Evolutionary conservation across 2,113 vertebrate genomes (phyloP), one percentile per base, ranked within the genome.

Genomic region (Pelmatolapia mariae): DNA sequence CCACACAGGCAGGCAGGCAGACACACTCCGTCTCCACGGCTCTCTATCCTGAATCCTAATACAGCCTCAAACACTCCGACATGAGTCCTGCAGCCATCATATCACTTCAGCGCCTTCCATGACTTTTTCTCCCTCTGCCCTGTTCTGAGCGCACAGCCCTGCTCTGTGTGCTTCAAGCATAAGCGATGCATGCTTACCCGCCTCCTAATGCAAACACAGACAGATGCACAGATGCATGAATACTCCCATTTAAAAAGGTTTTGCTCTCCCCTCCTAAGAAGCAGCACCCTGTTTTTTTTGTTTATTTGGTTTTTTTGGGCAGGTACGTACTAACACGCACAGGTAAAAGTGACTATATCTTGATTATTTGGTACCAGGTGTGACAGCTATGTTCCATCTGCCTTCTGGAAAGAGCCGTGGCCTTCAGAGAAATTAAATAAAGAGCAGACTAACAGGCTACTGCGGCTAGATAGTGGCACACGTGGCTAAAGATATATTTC

Each of bases 31-130:
- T 87, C 89, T 89, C 63, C 38, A 18, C 85, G 1, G 84, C 88
- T 56, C 59, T 47, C 81, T 12, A 26, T 24, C 63, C 81, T 83
- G 89, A 90, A 92, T 92, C 87, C 85, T 92, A 89, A 94, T 68
- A 63, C 87, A 36, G 63, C 50, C 63, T 76, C 63, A 53, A 86
- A 91, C 82, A 86, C 93, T 57, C 80, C 4, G 0, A 82, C 61
- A 78, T 38, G 50, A 81, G 54, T 56, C 66, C 83, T 19, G 81
- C 84, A 53, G 47, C 22, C 56, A 82, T 87, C 83, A 33, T 80
- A 91, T 81, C 80, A 24, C 73, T 82, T 29, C n/a, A 38, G 80
- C 31, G 3, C 54, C 80, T 78, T 10, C n/a, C 1, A 63, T 87
- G 81, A 43, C 71, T 52, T 87, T 87, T 50, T 61, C 29, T 36